Conservation (phyloP, 2,797 vertebrate species). For the Aythya fuligula region DNA sequence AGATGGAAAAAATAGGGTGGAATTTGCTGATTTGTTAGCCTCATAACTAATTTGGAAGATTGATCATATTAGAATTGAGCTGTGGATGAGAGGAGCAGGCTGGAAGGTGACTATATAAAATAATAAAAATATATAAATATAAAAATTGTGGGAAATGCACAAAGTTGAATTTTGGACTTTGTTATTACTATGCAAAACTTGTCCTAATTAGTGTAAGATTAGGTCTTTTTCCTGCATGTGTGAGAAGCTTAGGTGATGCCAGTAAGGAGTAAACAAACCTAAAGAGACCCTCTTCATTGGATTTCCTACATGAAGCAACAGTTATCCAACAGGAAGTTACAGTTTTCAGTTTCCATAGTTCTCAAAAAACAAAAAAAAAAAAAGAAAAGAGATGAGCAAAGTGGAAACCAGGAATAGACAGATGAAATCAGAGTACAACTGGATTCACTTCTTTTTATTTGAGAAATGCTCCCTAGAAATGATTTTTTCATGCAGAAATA, state of each 20-base stretch:
- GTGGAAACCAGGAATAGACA: neutral
- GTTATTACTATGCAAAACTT: neutral
- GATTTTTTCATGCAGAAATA: neutral
- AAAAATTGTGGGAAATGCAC: neutral
- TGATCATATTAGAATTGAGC: neutral
- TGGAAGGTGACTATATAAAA: neutral
- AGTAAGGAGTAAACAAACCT: neutral
- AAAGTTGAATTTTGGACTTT: neutral
- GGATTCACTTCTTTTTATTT: neutral
- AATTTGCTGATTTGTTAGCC: neutral
- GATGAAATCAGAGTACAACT: neutral
- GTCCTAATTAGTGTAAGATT: neutral
- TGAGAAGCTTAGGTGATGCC: neutral
- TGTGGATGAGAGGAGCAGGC: neutral
- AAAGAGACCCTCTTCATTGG: neutral
- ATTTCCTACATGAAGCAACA: neutral
- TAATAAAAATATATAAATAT: neutral
- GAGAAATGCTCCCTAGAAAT: neutral
- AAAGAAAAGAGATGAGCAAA: neutral
- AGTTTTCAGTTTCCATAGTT: neutral
- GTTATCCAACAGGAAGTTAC: neutral
- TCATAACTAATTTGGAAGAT: neutral
- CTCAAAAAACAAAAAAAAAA: too few species aligned
- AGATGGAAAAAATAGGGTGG: neutral
- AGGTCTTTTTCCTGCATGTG: neutral